These are phyloP conservation scores for Drosophila incognita DNA, from an alignment of 2,888 invertebrate species.

Conservation along the genomic window DNA sequence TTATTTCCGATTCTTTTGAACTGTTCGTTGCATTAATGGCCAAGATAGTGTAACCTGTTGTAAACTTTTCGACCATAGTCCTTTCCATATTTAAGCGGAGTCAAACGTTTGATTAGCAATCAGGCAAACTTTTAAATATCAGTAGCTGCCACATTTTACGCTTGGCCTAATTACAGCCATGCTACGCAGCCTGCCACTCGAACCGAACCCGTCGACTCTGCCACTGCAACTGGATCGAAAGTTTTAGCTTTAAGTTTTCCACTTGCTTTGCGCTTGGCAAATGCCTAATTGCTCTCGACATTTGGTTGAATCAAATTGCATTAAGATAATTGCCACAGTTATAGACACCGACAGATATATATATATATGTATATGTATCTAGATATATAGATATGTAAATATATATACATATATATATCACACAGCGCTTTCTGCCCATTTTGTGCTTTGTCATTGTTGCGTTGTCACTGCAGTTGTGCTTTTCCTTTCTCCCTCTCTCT, in stretches of 20 bases:
- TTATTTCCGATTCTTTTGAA: background rate
- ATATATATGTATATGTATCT: background rate
- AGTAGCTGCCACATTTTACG: background rate
- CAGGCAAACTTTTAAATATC: background rate
- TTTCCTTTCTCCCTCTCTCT: background rate
- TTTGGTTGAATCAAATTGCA: slow-evolving; percentile 7
- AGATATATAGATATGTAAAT: no score
- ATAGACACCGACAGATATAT: slow-evolving; percentile 2
- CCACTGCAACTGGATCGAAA: background rate
- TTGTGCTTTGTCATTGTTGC: slow-evolving; percentile 19
- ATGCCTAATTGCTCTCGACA: background rate
- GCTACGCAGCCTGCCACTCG: background rate
- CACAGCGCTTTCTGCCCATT: background rate
- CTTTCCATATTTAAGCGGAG: background rate
- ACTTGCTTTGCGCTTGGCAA: background rate
- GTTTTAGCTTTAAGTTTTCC: background rate
- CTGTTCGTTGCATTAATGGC: background rate
- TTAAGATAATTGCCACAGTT: slow-evolving; percentile 32
- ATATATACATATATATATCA: background rate
- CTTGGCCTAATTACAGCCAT: background rate
- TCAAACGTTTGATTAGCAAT: background rate
- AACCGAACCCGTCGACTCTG: background rate
- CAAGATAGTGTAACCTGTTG: background rate
- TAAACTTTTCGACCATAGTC: background rate
- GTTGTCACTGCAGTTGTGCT: slow-evolving; percentile 11